Evolutionary conservation across 1,140 invertebrate genomes (phyloP).

Genomic region (Drosophila guanche): DNA sequence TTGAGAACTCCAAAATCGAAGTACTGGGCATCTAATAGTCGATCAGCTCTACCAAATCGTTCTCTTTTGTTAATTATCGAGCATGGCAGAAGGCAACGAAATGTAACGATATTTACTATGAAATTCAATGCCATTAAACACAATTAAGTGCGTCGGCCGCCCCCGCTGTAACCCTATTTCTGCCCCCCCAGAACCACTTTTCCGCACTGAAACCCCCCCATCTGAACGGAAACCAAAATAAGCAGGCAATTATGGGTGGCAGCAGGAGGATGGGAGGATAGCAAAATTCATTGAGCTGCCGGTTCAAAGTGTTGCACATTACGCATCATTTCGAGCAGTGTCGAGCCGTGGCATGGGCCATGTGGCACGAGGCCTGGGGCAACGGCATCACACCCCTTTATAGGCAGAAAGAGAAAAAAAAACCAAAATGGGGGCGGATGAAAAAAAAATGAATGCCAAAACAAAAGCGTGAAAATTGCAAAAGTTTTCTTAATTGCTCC

Average conservation of each 20-base stretch:
- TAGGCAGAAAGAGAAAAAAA: not conserved
- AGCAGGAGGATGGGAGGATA: conserved; percentile 1
- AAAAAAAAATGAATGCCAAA: conserved; percentile 44
- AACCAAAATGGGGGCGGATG: not conserved
- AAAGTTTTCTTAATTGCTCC: conserved; percentile 80
- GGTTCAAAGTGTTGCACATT: conserved; percentile 79
- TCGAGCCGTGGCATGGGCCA: not conserved
- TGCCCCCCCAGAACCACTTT: conserved; percentile 10
- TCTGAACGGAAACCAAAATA: conserved; percentile 15
- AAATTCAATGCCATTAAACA: conserved; percentile 75
- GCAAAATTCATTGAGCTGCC: conserved; percentile 63
- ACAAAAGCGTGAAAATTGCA: conserved; percentile 79
- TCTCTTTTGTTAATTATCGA: conserved; percentile 28
- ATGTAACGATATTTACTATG: conserved; percentile 67
- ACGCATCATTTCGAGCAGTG: conserved; percentile 61
- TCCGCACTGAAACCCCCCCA: too few species aligned
- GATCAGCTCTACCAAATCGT: too few species aligned
- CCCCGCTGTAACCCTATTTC: conserved; percentile 4
- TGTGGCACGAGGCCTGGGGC: too few species aligned
- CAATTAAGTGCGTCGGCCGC: conserved; percentile 59
- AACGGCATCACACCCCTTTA: too few species aligned
- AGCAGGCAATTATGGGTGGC: conserved; percentile 55
- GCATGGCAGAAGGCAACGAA: conserved; percentile 40
- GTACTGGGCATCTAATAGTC: too few species aligned
- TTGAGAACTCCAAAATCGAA: too few species aligned